Percentiles rank a stretch among this genome's conserved stretches.
Conservation (phyloP, 2,113 vertebrate genomes). For the Hyperoodon ampullatus region DNA sequence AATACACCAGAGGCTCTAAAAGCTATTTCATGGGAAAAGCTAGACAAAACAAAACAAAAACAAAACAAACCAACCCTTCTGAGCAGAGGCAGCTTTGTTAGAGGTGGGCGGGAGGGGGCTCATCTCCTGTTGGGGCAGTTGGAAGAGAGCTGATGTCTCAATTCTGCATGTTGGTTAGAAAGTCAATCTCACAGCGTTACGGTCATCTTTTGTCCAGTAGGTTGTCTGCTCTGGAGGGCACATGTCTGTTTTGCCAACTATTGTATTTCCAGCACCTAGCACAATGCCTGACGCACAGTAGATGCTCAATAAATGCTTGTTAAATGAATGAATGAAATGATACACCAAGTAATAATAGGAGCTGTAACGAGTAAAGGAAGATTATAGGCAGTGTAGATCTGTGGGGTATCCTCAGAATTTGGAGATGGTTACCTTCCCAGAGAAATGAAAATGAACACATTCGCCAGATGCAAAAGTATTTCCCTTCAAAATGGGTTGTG, state of each 20-base stretch:
- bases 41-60: background rate
- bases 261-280: background rate
- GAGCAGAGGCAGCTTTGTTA: background rate
- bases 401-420: background rate
- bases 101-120: fast-evolving
- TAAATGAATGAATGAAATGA: background rate
- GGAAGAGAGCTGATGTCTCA: background rate
- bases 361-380: background rate
- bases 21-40: background rate
- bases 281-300: background rate
- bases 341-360: background rate
- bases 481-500: background rate
- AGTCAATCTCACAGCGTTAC: background rate
- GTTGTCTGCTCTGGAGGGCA: background rate
- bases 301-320: background rate
- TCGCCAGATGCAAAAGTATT: background rate
- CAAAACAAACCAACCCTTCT: background rate
- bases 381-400: background rate
- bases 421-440: background rate
- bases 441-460: background rate
- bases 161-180: background rate
- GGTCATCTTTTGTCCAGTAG: background rate
- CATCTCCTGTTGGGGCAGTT: background rate
- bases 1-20: background rate
- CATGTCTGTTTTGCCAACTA: background rate